These are phyloP conservation scores for Axis porcinus DNA, from an alignment of 2,113 vertebrate species.

Conservation along the genomic window DNA sequence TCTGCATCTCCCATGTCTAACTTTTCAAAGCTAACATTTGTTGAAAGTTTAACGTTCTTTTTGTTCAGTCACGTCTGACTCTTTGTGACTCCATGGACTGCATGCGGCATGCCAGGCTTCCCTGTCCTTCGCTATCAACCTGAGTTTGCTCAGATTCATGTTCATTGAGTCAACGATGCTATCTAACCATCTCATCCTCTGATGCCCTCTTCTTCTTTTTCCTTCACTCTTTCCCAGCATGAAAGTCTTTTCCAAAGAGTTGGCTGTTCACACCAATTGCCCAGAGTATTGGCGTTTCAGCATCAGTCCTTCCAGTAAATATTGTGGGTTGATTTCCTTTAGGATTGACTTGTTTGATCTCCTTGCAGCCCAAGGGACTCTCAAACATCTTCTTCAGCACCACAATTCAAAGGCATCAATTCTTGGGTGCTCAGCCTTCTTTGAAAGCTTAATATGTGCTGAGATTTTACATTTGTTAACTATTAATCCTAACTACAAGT, in stretches of 20 bases:
- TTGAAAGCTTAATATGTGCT: not conserved
- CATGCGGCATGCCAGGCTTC: not conserved
- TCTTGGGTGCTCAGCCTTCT: not conserved
- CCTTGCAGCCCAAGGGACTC: not conserved
- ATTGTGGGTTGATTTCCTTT: not conserved
- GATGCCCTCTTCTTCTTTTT: not conserved
- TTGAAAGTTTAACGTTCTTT: not conserved
- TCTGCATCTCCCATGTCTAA: not conserved
- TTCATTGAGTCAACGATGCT: not conserved
- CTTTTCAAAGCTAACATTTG: not conserved
- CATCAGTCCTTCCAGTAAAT: not conserved
- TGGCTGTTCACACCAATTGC: not conserved
- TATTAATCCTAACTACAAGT: not conserved
- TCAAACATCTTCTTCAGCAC: not conserved
- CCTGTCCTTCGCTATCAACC: not conserved
- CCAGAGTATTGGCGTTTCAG: not conserved
- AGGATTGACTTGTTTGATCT: not conserved
- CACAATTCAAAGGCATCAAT: not conserved
- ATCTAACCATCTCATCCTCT: not conserved
- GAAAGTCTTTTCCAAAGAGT: not conserved
- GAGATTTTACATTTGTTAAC: not conserved
- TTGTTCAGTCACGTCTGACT: not conserved
- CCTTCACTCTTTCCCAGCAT: not conserved
- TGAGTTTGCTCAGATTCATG: not conserved
- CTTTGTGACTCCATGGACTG: not conserved